phyloP scores from a whole-genome alignment of 2,888 invertebrate species.

The Julus scanicus region DNA sequence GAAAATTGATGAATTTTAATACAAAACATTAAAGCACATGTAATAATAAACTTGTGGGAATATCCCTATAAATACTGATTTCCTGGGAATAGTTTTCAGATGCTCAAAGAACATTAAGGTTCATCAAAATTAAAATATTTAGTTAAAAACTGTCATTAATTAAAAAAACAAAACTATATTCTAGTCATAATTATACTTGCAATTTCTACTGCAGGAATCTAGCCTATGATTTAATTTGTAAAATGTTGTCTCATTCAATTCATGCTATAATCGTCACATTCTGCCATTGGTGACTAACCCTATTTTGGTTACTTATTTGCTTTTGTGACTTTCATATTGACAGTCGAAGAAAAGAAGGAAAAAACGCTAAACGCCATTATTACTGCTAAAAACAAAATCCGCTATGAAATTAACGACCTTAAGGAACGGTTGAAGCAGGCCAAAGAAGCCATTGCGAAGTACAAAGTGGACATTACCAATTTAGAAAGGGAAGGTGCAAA shows the following conservation, averaged over 20 bases:
- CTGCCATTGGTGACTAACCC: neutral
- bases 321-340: conserved; percentile 64
- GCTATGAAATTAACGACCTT: conserved; percentile 82
- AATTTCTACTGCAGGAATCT: no score
- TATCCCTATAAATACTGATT: no score
- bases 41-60: no score
- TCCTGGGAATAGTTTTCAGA: no score
- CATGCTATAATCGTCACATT: neutral
- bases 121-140: no score
- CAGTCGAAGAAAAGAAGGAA: conserved; percentile 90
- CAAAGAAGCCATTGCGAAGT: conserved; percentile 81
- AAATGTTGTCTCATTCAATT: neutral
- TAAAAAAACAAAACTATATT: no score
- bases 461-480: conserved; percentile 61
- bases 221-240: no score
- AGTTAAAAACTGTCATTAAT: no score
- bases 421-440: conserved; percentile 86
- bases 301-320: conserved; percentile 56
- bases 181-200: no score
- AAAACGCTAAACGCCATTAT: conserved; percentile 81
- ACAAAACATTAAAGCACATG: no score
- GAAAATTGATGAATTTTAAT: no score
- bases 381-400: conserved; percentile 82
- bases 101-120: no score
- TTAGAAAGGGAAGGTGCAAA: conserved; percentile 55